Evolutionary conservation across 2,797 vertebrate genomes (phyloP), one percentile per base, ranked within the genome.

Genomic region (Eospalax fontanierii): DNA sequence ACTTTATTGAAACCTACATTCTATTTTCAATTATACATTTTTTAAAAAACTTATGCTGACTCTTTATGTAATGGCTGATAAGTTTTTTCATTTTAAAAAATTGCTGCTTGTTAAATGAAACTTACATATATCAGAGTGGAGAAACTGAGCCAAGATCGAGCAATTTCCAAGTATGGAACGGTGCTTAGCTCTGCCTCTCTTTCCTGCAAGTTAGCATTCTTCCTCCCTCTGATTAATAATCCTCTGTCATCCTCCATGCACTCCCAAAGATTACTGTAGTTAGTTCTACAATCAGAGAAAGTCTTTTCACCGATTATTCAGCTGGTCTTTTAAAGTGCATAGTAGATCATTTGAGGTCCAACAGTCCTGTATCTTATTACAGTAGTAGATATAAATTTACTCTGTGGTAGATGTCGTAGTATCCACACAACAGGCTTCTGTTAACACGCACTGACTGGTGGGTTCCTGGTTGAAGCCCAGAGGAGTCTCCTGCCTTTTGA

Each of bases 151-250:
- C 98, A 98, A 89, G 59, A 6, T 6, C 33, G 89, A 95, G 95
- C 94, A 93, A 91, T 97, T 97, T 97, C 96, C 96, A 95, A 95
- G 92, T 78, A 71, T 88, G 80, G 65, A 95, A 97, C 97, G 88
- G 79, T 97, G 98, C 98, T 98, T 98, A 98, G 97, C 71, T 97
- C 84, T 96, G 98, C 98, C 98, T 93, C 78, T 96, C 96, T 97
- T 95, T 94, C 68, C 96, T 96, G 91, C 95, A 50, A 98, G 97
- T 98, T 98, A 98, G 98, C 98, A 98, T 90, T 96, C 33, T 87
- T 97, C 43, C n/a, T 91, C 54, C 18, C 89, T 87, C 91, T 50
- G 89, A 96, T 98, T 97, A 98, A 98, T 98, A 97, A 97, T 92
- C 90, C 57, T 96, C 84, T 86, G 94, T 95, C 94, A 96, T 96